Evolutionary conservation across 2,113 vertebrate genomes (phyloP), one percentile per base, ranked within the genome.

Genomic region (Litocranius walleri): DNA sequence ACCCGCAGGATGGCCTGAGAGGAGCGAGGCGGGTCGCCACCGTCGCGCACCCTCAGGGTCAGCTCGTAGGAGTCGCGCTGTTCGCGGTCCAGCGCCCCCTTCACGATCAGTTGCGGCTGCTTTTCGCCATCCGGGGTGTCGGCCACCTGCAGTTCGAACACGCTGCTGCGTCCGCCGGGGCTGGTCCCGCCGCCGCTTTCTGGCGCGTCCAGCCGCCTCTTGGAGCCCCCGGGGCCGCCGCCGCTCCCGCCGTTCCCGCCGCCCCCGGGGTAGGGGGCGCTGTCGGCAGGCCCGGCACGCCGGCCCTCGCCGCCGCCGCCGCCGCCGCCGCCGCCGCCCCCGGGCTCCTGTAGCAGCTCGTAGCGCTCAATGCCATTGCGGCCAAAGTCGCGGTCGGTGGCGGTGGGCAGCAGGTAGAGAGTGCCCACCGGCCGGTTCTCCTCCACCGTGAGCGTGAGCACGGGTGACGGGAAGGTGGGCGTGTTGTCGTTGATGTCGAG

Each of bases 401-500:
- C 99, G 11, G 99, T 99, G 98, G 99, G 99, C 91, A 99, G 99
- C 91, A 99, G 98, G 98, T 99, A 99, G 27, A 99, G 99, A 2
- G 99, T 99, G 92, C 99, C 99, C 95, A 99, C 99, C 4, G 99
- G 99, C 97, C 99, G 99, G 99, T 99, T 99, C 98, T 99, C 99
- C 99, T 99, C 99, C 98, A 99, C 99, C 12, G 99, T 99, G 43
- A 99, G 99, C 7, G 99, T 99, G 80, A 99, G 99, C 90, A 99
- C 99, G 1, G 99, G 99, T 16, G 99, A 99, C 0, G 99, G 99
- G 98, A 99, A 99, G 82, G 99, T 99, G 40, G 99, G 99, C 50
- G 99, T 99, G 99, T 99, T 99, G 97, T 99, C 99, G 77, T 99
- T 99, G 93, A 99, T 99, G 95, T 99, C 99, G 95, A 99, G 98